A percentile compares a stretch with the other conserved stretches of the same genome.
Evolutionary conservation across 2,113 vertebrate species (phyloP).

Genomic region (Oostethus manadensis): DNA sequence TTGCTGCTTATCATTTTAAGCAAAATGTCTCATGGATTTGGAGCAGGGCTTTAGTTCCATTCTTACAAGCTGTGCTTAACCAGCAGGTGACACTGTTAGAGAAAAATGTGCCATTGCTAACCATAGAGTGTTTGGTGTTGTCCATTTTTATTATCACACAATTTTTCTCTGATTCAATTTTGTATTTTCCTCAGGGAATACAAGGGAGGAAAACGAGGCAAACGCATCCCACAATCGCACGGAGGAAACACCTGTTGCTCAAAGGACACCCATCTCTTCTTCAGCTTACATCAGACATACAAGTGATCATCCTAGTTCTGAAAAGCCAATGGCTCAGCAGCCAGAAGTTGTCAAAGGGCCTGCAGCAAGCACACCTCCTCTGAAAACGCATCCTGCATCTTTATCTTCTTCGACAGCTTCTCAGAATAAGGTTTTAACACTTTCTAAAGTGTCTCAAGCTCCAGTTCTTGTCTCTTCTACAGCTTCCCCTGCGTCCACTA

Average conservation of each 20-base stretch:
- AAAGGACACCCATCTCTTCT: conserved; percentile 43
- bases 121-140: no score
- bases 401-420: conserved; percentile 24
- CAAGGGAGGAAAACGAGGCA: conserved; percentile 59
- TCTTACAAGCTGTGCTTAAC: background rate
- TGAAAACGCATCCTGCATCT: conserved; percentile 22
- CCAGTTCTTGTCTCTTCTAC: conserved; percentile 26
- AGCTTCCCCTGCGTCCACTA: conserved; percentile 22
- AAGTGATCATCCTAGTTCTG: conserved; percentile 44
- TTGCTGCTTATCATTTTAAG: no score
- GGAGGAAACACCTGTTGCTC: conserved; percentile 48
- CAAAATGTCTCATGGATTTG: background rate
- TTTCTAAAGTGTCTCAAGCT: conserved; percentile 29
- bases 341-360: conserved; percentile 33
- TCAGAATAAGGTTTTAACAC: conserved; percentile 27
- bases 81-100: conserved; percentile 47
- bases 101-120: background rate
- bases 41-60: background rate
- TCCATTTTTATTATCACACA: no score
- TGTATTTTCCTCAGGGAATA: conserved; percentile 40
- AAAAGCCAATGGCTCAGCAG: conserved; percentile 40
- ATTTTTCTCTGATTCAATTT: background rate
- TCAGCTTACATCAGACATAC: conserved; percentile 28
- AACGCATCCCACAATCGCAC: conserved; percentile 56
- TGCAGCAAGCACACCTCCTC: conserved; percentile 28